Conservation (phyloP, 2,113 vertebrate genomes). For the Myodes glareolus region DNA sequence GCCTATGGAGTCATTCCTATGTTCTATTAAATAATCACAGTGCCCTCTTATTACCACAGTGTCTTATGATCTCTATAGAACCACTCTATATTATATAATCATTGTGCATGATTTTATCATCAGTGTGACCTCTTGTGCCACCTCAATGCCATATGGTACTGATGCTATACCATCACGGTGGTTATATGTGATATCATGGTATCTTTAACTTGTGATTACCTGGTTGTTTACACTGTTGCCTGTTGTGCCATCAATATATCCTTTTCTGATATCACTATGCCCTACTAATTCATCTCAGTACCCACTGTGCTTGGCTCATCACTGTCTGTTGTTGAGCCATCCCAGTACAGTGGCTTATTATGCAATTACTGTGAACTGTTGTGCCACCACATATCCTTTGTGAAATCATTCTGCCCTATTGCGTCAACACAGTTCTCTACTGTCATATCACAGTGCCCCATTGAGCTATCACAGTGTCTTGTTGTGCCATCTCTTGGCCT, state of each 20-base stretch:
- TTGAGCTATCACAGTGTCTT: not conserved
- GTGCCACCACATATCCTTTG: not conserved
- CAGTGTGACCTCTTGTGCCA: not conserved
- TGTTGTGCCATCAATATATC: not conserved
- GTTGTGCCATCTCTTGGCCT: not conserved
- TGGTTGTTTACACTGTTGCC: not conserved
- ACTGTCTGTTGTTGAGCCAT: not conserved
- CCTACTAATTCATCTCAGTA: not conserved
- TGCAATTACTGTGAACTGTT: not conserved
- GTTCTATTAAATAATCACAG: not conserved
- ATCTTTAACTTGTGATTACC: not conserved
- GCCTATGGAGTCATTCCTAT: not conserved
- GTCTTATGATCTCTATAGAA: not conserved
- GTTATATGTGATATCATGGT: not conserved
- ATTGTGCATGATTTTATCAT: not conserved
- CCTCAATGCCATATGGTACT: not conserved
- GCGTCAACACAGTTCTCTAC: no score
- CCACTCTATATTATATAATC: not conserved
- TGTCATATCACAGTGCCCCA: not conserved
- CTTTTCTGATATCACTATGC: not conserved
- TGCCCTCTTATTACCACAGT: not conserved
- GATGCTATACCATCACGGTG: not conserved
- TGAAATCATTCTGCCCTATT: not conserved
- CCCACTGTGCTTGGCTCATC: not conserved
- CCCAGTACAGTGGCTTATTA: not conserved